Base-by-base conservation (phyloP, 2,113 vertebrate species). In the Bombycilla garrulus region DNA sequence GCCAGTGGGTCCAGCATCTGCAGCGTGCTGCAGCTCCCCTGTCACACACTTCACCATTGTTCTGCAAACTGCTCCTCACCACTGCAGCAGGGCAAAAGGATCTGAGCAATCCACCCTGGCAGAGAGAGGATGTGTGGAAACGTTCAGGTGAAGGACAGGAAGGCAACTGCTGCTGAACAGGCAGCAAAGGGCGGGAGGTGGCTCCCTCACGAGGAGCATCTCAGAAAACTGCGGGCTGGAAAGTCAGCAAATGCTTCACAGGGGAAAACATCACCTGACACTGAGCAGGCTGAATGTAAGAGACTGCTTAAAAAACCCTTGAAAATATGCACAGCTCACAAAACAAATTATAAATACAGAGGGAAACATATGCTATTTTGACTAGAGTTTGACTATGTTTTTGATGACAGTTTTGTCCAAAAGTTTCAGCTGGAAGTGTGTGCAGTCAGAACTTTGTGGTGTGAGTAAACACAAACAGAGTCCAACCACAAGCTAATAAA, bases 21-120 rank as follows among this genome's bases (percentile, higher is more conserved):
- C 0, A 1, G n/a, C 0, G 0, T 12, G 36, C 56, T 74, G 65
- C 50, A 74, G 51, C 51, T 79, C 17, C 26, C 53, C 7, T 26
- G 58, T 21, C 64, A 40, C 1, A 1, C 40, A 14, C 48, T 33
- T 56, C 70, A 38, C 23, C 9, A 5, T 15, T 26, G 7, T 24
- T 12, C 36, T 79, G 69, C 73, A 90, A 26, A 65, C 28, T 35
- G 28, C 50, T 74, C 38, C 69, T 89, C 29, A 12, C 10, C 67
- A 21, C 29, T 2, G 1, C 4, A 35, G 20, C 42, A n/a, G 1
- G 6, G n/a, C 21, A 67, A n/a, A 56, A 26, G 51, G n/a, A 15
- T 47, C 35, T 58, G 44, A 22, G 28, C 35, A 35, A 16, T 12
- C 60, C 58, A 53, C 58, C 13, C 3, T 0, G 5, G 73, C 42